These are phyloP conservation scores for Aphrophora alni DNA, from an alignment of 2,888 invertebrate genomes.

Conservation along the genomic window DNA sequence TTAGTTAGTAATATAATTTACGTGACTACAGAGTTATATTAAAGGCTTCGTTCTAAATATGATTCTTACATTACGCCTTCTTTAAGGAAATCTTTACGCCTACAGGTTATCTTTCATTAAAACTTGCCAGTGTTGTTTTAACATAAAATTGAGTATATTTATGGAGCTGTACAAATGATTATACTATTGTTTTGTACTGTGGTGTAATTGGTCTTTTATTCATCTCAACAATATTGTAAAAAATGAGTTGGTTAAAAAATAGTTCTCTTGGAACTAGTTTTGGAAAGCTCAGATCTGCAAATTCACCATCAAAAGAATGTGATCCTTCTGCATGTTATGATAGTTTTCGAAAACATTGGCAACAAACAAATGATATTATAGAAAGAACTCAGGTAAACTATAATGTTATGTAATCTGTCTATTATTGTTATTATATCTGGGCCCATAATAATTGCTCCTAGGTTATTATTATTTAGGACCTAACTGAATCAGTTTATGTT, in stretches of 20 bases:
- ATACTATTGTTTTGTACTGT: neutral
- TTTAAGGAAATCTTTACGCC: neutral
- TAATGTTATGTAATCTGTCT: neutral
- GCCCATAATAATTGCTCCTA: too few species aligned
- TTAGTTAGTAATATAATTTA: too few species aligned
- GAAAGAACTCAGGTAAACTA: slow-evolving; percentile 68
- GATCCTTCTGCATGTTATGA: slow-evolving; percentile 91
- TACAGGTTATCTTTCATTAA: neutral
- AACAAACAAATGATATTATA: slow-evolving; percentile 87
- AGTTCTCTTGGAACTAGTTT: slow-evolving; percentile 66
- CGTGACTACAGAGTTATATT: neutral
- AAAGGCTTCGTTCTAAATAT: too few species aligned
- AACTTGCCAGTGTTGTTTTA: neutral
- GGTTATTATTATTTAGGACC: too few species aligned
- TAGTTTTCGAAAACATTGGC: slow-evolving; percentile 94
- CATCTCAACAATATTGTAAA: neutral
- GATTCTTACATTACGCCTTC: neutral
- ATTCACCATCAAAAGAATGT: slow-evolving; percentile 72
- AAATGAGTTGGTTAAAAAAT: slow-evolving; percentile 75
- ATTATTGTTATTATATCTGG: neutral
- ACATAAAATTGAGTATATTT: neutral
- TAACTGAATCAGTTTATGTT: too few species aligned
- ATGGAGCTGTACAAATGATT: neutral
- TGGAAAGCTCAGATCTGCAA: slow-evolving; percentile 67
- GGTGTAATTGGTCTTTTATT: neutral